phyloP scores from a whole-genome alignment of 2,113 vertebrate species.

The Jacana jacana region DNA sequence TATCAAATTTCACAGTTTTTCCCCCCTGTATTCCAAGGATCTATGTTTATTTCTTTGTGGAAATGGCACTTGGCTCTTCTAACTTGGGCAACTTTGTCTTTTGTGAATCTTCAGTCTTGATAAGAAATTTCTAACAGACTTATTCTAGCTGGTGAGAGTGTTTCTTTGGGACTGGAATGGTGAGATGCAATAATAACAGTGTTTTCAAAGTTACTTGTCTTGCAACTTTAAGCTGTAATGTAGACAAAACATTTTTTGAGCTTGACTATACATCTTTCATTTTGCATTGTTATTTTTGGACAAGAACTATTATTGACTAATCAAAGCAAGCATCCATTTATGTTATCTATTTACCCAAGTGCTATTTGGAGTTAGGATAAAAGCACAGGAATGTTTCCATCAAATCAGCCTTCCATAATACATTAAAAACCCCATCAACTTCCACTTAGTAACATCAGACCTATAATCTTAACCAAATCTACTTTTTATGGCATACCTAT shows the following conservation, averaged over 20 bases:
- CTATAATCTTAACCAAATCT: not conserved
- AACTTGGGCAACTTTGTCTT: not conserved
- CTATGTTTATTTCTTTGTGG: not conserved
- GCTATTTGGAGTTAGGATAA: not conserved
- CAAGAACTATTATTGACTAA: not conserved
- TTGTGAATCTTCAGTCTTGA: not conserved
- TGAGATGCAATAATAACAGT: not conserved
- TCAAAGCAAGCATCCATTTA: not conserved
- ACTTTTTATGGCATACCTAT: not conserved
- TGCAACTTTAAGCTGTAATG: not conserved
- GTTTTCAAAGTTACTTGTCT: not conserved
- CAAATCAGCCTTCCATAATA: not conserved
- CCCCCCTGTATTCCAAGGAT: not conserved
- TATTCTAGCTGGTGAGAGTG: not conserved
- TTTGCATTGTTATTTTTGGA: not conserved
- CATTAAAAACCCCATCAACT: conserved; percentile 10
- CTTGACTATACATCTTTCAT: not conserved
- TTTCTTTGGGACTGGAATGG: not conserved
- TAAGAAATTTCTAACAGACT: not conserved
- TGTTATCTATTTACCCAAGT: not conserved
- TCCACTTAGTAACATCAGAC: not conserved
- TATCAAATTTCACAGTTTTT: not conserved
- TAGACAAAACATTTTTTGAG: not conserved
- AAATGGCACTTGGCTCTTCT: not conserved
- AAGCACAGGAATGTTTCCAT: not conserved